Percentiles rank a stretch among this genome's conserved stretches.
Conservation (phyloP, 2,797 vertebrate genomes). For the Pipistrellus nathusii region DNA sequence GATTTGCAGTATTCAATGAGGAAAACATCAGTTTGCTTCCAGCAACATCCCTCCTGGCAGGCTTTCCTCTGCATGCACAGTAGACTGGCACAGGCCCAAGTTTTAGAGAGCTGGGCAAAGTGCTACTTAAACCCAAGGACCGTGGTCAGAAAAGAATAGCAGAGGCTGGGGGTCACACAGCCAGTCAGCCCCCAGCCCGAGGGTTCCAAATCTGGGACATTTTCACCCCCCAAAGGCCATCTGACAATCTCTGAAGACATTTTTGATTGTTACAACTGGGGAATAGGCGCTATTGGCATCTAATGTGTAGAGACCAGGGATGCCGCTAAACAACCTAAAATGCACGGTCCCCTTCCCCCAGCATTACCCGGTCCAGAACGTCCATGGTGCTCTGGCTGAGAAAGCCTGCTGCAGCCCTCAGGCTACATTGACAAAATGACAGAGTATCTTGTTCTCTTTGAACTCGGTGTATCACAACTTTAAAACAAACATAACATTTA, state of each 20-base stretch:
- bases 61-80: slow-evolving; percentile 57
- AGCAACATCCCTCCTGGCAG: slow-evolving; percentile 69
- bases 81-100: background rate
- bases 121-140: slow-evolving; percentile 65
- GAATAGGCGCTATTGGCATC: background rate
- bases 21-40: slow-evolving; percentile 74
- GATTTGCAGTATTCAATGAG: slow-evolving; percentile 73
- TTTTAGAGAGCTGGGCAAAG: slow-evolving; percentile 61
- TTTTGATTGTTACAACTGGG: background rate
- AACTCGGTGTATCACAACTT: background rate
- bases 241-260: background rate
- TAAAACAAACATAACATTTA: background rate
- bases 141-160: background rate
- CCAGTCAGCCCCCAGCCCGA: background rate
- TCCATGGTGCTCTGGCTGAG: no score
- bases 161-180: slow-evolving; percentile 21
- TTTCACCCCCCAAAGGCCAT: background rate
- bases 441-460: background rate
- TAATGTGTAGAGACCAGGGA: background rate
- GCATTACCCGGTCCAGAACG: accelerated
- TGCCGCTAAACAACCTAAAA: background rate
- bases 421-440: background rate
- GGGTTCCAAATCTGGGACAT: background rate
- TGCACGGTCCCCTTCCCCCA: background rate
- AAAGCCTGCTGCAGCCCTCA: background rate